Base-by-base conservation (phyloP, 23 tunicate species). In the Halocynthia aurantium region DNA sequence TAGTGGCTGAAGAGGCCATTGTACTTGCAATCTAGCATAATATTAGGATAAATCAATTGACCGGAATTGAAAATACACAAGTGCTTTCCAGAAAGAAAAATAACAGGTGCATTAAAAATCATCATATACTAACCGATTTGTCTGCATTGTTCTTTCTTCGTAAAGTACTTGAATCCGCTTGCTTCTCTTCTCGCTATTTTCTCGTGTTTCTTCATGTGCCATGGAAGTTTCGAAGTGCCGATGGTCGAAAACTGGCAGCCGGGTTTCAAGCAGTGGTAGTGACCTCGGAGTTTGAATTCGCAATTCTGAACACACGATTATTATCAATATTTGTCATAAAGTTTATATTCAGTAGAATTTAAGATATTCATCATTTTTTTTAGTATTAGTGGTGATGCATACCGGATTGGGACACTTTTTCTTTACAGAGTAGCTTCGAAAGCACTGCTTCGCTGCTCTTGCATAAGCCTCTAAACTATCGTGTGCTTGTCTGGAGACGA, bases 131-230 rank as follows among this genome's bases (percentile, higher is more conserved):
- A 53, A 88, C 94, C 94, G 8, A 52, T 55, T 61, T 53, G 62
- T 53, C 68, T 77, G 52, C 94, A 88, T 15, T 75, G 84, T 15
- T 88, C 95, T 50, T 88, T 88, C 74, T 88, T 88, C 55, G 88
- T 88, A 72, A 80, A 83, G 57, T 88, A 88, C 77, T 88, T 88
- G 82, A 88, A 88, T 13, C 93, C 93, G 67, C 80, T 87, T 7
- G 93, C 93, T 31, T 87, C 93, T 68, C 93, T 53, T n/a, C 72
- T 76, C 22, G 93, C 93, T 7, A 87, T 87, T 52, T 87, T 87
- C 68, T 87, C 93, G 62, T 87, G 93, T 77, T 87, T 87, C 66
- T 87, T 87, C 86, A 81, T 82, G 72, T 87, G 93, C 93, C 93
- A 87, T 54, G 93, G 93, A 21, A 87, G 73, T 60, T 87, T 87